phyloP scores from a whole-genome alignment of 1,140 invertebrate genomes.

The Aethina tumida region DNA sequence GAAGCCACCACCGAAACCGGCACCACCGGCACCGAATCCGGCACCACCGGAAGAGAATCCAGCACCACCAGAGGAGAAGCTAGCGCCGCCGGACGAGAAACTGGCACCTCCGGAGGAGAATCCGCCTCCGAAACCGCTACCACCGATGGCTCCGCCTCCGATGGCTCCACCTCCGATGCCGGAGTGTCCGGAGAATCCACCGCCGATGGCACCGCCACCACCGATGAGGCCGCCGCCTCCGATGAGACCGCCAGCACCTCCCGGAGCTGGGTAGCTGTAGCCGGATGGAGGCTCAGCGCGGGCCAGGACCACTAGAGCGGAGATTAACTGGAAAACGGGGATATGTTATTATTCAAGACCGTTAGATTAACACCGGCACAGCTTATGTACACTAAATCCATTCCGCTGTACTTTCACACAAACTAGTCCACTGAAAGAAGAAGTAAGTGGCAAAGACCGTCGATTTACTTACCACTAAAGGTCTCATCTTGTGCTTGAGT shows the following conservation, averaged over 20 bases:
- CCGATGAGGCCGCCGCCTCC: constrained; percentile 11
- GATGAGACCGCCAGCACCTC: constrained; percentile 10
- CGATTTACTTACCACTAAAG: too few relatives aligned
- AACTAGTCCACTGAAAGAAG: too few relatives aligned
- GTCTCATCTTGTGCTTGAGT: too few relatives aligned
- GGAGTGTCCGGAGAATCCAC: neutral
- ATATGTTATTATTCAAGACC: too few relatives aligned
- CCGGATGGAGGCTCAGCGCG: constrained; percentile 11
- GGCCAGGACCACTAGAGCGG: constrained; percentile 4
- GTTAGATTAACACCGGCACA: too few relatives aligned
- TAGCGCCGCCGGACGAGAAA: neutral
- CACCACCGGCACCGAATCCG: neutral
- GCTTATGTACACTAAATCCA: too few relatives aligned
- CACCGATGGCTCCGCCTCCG: neutral
- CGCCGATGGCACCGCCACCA: constrained; percentile 1
- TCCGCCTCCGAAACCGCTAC: neutral
- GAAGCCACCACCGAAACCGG: neutral
- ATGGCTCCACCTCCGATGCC: neutral
- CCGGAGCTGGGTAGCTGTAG: constrained; percentile 16
- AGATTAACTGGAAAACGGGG: constrained; percentile 5
- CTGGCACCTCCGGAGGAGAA: neutral
- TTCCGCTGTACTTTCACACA: too few relatives aligned
- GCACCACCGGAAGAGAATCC: neutral
- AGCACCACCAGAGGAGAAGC: too few relatives aligned
- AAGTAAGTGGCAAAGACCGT: too few relatives aligned